These are phyloP conservation scores for Lynx canadensis DNA, from an alignment of 2,113 vertebrate species.

Conservation along the genomic window DNA sequence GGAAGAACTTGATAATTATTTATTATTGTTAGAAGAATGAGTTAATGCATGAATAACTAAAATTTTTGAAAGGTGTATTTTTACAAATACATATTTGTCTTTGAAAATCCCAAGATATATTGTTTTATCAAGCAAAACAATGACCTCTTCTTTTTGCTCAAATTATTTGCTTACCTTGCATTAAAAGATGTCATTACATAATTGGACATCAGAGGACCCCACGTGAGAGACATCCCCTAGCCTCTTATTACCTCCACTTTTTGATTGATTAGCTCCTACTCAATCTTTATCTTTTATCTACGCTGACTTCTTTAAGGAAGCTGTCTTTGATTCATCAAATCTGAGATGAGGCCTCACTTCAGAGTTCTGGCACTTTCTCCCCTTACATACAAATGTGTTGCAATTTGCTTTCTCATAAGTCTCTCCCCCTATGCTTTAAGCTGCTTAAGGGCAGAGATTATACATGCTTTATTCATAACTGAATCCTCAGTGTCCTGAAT, in stretches of 20 bases:
- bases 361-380: neutral
- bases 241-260: neutral
- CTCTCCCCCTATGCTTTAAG: neutral
- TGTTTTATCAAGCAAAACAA: neutral
- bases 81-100: neutral
- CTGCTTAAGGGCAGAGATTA: neutral
- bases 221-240: accelerated
- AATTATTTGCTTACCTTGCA: neutral
- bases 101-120: neutral
- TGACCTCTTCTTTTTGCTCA: neutral
- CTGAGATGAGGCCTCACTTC: neutral
- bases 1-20: neutral
- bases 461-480: neutral
- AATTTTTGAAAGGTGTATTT: neutral
- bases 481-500: neutral
- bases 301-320: neutral
- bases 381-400: neutral
- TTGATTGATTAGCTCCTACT: neutral
- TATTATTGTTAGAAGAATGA: neutral
- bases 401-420: neutral
- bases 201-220: accelerated
- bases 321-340: neutral
- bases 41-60: neutral
- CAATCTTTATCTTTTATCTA: neutral
- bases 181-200: neutral